Evolutionary conservation across 2,797 vertebrate genomes (phyloP).

Genomic region (Sebastes variabilis): DNA sequence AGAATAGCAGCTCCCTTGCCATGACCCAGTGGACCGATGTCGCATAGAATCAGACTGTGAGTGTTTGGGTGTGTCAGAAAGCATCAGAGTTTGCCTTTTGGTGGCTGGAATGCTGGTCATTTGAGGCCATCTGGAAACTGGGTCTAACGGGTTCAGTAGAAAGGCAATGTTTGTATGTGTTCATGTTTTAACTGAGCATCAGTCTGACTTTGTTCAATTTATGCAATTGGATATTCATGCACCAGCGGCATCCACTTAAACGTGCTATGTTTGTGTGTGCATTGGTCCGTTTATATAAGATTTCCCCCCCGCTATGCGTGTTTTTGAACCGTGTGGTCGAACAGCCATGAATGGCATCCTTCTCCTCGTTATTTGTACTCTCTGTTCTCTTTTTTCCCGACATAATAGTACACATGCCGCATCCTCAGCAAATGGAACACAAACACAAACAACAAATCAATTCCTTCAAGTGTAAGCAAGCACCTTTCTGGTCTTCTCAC

Average conservation of each 20-base stretch:
- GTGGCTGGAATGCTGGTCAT: constrained; percentile 12
- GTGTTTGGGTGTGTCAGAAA: constrained; percentile 28
- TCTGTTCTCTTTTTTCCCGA: background rate
- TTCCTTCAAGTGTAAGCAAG: constrained; percentile 30
- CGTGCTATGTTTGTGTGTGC: constrained; percentile 2
- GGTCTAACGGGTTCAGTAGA: constrained; percentile 13
- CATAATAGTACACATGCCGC: background rate
- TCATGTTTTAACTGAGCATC: constrained; percentile 27
- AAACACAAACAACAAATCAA: constrained; percentile 27
- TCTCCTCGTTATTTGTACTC: constrained; percentile 13
- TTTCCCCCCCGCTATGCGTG: constrained; percentile 22
- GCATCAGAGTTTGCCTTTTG: constrained; percentile 28
- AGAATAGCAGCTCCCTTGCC: constrained; percentile 26
- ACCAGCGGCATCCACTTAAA: constrained; percentile 28
- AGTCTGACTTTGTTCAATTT: constrained; percentile 39
- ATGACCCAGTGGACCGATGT: constrained; percentile 11
- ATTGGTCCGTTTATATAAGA: constrained; percentile 26
- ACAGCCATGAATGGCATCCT: constrained; percentile 34
- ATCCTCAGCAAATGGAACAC: constrained; percentile 1
- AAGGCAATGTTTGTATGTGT: background rate
- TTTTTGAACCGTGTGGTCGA: constrained; percentile 36
- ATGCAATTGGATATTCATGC: constrained; percentile 34
- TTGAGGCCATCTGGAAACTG: constrained; percentile 21
- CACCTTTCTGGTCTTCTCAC: constrained; percentile 37
- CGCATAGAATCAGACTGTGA: constrained; percentile 18